Percentiles rank a stretch among this genome's conserved stretches.
phyloP scores from a whole-genome alignment of 2,888 invertebrate genomes.

The Idaea biselata region DNA sequence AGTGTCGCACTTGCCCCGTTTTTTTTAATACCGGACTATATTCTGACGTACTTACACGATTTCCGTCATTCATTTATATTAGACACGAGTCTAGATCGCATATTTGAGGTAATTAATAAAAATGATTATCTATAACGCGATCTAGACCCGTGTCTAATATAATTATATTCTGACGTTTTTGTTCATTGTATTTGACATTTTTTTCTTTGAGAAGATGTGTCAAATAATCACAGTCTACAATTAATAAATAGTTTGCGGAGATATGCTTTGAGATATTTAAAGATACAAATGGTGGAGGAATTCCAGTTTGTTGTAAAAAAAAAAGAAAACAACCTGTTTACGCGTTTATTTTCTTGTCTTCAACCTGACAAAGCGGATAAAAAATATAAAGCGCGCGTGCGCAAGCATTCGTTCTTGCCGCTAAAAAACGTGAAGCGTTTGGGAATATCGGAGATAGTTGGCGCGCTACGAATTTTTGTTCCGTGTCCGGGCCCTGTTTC shows the following conservation, averaged over 20 bases:
- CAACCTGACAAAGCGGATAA: conserved; percentile 39
- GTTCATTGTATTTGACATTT: too few species aligned
- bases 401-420: conserved; percentile 63
- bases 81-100: too few species aligned
- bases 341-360: conserved; percentile 44
- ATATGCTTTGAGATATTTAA: conserved; percentile 26
- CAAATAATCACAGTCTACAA: too few species aligned
- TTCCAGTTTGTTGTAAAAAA: conserved; percentile 49
- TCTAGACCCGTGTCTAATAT: too few species aligned
- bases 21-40: too few species aligned
- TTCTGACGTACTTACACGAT: too few species aligned
- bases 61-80: too few species aligned
- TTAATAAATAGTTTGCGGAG: conserved; percentile 1
- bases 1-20: too few species aligned
- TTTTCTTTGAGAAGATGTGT: too few species aligned
- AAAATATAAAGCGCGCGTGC: conserved; percentile 60
- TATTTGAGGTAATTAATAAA: too few species aligned
- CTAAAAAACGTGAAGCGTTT: conserved; percentile 67
- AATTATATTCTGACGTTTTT: too few species aligned
- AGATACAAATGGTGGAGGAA: conserved; percentile 31
- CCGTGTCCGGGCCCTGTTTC: conserved; percentile 20
- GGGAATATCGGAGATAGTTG: conserved; percentile 43
- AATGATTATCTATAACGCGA: too few species aligned
- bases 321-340: conserved; percentile 64
- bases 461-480: conserved; percentile 62